These are phyloP conservation scores for Micrastur ruficollis DNA, from an alignment of 2,797 vertebrate species.

Conservation along the genomic window DNA sequence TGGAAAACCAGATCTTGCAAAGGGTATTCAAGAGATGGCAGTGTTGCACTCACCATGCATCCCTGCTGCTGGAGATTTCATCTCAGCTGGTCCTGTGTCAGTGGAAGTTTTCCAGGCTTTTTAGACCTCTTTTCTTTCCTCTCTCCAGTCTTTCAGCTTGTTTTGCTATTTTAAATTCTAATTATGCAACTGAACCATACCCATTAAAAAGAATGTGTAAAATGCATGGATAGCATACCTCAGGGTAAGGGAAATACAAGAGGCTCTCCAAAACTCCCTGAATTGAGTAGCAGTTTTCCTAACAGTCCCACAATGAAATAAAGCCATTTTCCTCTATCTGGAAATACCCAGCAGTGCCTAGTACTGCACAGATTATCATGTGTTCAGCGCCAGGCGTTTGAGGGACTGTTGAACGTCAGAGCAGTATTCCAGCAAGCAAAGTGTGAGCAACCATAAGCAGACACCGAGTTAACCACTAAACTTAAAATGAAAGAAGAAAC, in stretches of 20 bases:
- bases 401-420: neutral
- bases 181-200: neutral
- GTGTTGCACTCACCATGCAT: constrained; percentile 28
- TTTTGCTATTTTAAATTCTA: constrained; percentile 11
- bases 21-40: constrained; percentile 64
- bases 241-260: neutral
- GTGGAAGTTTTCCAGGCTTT: constrained; percentile 19
- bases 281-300: neutral
- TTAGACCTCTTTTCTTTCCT: neutral
- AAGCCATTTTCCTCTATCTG: neutral
- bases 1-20: neutral
- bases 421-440: neutral
- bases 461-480: neutral
- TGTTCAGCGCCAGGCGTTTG: neutral
- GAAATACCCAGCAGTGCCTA: neutral
- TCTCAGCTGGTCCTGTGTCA: neutral
- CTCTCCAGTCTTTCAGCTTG: neutral
- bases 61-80: neutral
- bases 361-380: neutral
- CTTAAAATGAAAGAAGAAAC: neutral
- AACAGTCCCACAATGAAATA: neutral
- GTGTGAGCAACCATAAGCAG: neutral
- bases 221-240: neutral
- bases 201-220: neutral
- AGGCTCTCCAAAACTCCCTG: neutral